Evolutionary conservation across 2,888 invertebrate species (phyloP).

Genomic region (Phymatocera aterrima): DNA sequence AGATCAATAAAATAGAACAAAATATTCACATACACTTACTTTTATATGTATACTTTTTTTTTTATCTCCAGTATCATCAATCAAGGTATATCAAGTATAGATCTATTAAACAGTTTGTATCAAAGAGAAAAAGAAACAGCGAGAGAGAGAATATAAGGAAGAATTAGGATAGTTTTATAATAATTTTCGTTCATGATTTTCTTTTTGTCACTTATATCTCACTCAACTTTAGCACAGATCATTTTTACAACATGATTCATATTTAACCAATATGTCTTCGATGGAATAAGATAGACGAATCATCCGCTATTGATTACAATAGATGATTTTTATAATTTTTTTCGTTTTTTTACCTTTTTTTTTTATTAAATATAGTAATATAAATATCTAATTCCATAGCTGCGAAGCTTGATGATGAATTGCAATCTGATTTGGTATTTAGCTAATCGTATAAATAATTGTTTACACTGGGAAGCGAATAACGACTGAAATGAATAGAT

Average conservation of each 20-base stretch:
- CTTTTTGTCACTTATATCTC: neutral
- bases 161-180: neutral
- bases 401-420: too few species aligned
- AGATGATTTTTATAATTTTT: neutral
- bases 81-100: neutral
- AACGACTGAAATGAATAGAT: too few species aligned
- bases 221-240: neutral
- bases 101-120: neutral
- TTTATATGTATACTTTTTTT: neutral
- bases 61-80: neutral
- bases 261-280: too few species aligned
- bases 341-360: neutral
- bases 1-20: neutral
- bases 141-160: too few species aligned
- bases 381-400: neutral
- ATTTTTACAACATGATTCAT: neutral
- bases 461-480: too few species aligned
- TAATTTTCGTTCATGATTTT: neutral
- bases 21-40: neutral
- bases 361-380: neutral
- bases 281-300: too few species aligned
- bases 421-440: too few species aligned
- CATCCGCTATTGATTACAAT: neutral
- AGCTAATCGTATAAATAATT: too few species aligned
- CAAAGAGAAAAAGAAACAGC: neutral